Base-by-base conservation (phyloP, 2,113 vertebrate genomes). In the Chaetodon trifascialis region DNA sequence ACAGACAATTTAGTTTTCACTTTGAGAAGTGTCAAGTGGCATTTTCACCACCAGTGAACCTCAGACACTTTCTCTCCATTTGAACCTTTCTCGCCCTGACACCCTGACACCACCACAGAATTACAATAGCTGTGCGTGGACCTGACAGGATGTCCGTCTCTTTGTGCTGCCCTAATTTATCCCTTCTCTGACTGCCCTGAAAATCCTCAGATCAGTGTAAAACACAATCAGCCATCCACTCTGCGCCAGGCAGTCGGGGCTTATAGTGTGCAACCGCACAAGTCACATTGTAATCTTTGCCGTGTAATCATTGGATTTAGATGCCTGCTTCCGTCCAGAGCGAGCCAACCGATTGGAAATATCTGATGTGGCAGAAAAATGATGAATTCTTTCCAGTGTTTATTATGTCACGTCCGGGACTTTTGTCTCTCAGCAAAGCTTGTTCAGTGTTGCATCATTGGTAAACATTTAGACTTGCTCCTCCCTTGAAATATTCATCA, bases 241-340 rank as follows among this genome's bases (percentile, higher is more conserved):
- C 79, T 47, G 76, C 87, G 75, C 56, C 89, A 62, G 66, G 77
- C 74, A 66, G 63, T 30, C 55, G 4, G 72, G 85, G 92, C 85
- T 92, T 92, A 91, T 55, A 82, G 81, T 83, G 83, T 84, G 82
- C 82, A 70, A 73, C 86, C 69, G 84, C 89, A 86, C 63, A 85
- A 85, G 91, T 86, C 90, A 86, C 90, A 84, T 85, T 92, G 89
- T 92, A 93, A 94, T 94, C 93, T 92, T 92, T 89, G 83, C 87
- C 56, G 49, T 86, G 90, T 93, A 93, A 94, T 93, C 86, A 79
- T 87, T 88, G 88, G 89, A 93, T 94, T 92, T 93, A 86, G 86
- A 89, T 68, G 80, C 71, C 71, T 66, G 52, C 74, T 64, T 75
- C 60, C 17, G 16, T 69, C 82, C 69, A 51, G 85, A 78, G n/a